Evolutionary conservation across 2,888 invertebrate genomes (phyloP), one percentile per base, ranked within the genome.

Genomic region (Lordiphosa andalusiaca): DNA sequence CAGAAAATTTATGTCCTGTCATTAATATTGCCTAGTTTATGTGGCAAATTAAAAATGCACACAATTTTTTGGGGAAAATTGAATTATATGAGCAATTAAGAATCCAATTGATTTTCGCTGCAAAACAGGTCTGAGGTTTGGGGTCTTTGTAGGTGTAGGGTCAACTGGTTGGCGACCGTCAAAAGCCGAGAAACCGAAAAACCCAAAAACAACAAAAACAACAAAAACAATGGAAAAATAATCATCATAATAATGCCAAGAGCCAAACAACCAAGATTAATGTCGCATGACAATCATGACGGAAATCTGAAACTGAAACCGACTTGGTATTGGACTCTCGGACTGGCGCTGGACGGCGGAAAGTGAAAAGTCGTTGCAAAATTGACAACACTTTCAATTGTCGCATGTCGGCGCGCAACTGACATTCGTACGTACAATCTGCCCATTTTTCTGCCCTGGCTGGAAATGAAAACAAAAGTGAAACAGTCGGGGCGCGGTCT

Each of bases 241-340:
- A 64, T 67, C 67, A 67, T 64, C 50, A 67, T 64, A 64, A 64
- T 64, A 64, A 64, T 67, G 67, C 67, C 59, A 58, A 67, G 46
- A 64, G 67, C 40, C 51, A 51, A 49, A 42, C 40, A 52, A 53
- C 67, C 52, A 62, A 73, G 69, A 72, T 77, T 77, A 78, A 82
- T 77, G 77, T 78, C 80, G 83, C 77, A 82, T 82, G 76, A 75
- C 80, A 78, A 59, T 82, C 82, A 82, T 70, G 76, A 82, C 78
- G 82, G 82, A 77, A 82, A 76, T 76, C 75, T 76, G 69, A 73
- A 58, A 68, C 48, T 71, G 40, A 41, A 36, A 33, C 25, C 25
- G 40, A 40, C 46, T 30, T 30, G 25, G 6, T 25, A 6, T 6
- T 25, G 30, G 30, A 30, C 30, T 30, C 9, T 16, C 16, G 36